phyloP scores from a whole-genome alignment of 1,140 invertebrate species.

The Nasonia giraulti region DNA sequence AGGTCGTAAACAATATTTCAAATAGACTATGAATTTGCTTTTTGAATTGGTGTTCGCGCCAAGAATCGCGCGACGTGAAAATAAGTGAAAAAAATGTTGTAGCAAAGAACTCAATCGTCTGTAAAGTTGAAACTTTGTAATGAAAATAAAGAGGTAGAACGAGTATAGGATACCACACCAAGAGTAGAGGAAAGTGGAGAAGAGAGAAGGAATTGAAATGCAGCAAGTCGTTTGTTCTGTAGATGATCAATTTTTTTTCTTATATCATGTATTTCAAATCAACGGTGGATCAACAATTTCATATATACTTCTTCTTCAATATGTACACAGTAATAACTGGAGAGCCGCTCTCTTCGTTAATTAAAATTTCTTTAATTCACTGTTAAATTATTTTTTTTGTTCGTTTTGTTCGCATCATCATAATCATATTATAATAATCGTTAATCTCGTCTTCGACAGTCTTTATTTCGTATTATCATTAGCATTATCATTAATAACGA shows the following conservation, averaged over 20 bases:
- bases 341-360: slow-evolving; percentile 21
- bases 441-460: slow-evolving; percentile 49
- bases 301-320: slow-evolving; percentile 56
- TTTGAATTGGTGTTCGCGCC: no score
- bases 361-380: slow-evolving; percentile 30
- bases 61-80: background rate
- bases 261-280: slow-evolving; percentile 69
- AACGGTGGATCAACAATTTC: slow-evolving; percentile 67
- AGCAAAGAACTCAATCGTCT: background rate
- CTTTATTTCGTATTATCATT: slow-evolving; percentile 41
- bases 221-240: slow-evolving; percentile 62
- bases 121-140: background rate
- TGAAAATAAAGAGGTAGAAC: background rate
- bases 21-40: background rate
- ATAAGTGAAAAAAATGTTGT: background rate
- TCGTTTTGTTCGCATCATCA: slow-evolving; percentile 6
- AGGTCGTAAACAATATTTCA: background rate
- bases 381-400: slow-evolving; percentile 21
- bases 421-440: slow-evolving; percentile 9
- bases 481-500: slow-evolving; percentile 29
- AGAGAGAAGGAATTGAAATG: slow-evolving; percentile 66
- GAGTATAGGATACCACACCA: background rate
- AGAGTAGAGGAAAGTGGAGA: slow-evolving; percentile 40
- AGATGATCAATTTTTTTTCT: slow-evolving; percentile 58
- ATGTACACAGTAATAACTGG: slow-evolving; percentile 39